Base-by-base conservation (phyloP, 2,797 vertebrate species). In the Sebastes variabilis region DNA sequence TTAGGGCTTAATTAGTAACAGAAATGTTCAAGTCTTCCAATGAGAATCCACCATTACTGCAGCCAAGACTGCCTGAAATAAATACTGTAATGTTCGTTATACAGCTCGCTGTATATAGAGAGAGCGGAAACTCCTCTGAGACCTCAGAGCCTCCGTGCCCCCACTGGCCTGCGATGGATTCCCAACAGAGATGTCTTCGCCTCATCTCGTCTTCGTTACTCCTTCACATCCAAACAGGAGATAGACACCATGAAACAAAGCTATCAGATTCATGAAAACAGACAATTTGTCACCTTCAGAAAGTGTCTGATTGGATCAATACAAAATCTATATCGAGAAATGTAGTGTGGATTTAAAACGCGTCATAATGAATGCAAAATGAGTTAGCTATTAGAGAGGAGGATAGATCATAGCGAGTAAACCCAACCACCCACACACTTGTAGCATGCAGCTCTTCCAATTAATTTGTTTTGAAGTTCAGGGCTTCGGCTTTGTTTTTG, bases 401-500 rank as follows among this genome's bases (percentile, higher is more conserved):
- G 66, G 55, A 38, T 36, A 62, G 81, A 87, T 84, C 70, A 88
- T 6, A 86, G 69, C 38, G n/a, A 72, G 80, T 49, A 65, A 83
- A 87, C 55, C 61, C 75, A 66, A 24, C 74, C 81, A 18, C 87
- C 87, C 82, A 87, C 88, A 66, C 72, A 71, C 72, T 87, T 84
- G 81, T 86, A 83, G 74, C 84, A 90, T 73, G 67, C 79, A 75
- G 75, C 83, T 66, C 81, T 83, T 87, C 93, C 90, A 94, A 91
- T 94, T 94, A 93, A 89, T 82, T 79, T 88, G 87, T 88, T 92
- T 92, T 92, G 87, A 91, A 91, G 90, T 93, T 90, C 66, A 56
- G 71, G 73, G 83, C 82, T 85, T 82, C 30, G 72, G 75, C 75
- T 85, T 87, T 92, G 79, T 88, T 77, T 91, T 87, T 79, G 77